Conservation (phyloP, 2,113 vertebrate species). For the Thymallus thymallus region DNA sequence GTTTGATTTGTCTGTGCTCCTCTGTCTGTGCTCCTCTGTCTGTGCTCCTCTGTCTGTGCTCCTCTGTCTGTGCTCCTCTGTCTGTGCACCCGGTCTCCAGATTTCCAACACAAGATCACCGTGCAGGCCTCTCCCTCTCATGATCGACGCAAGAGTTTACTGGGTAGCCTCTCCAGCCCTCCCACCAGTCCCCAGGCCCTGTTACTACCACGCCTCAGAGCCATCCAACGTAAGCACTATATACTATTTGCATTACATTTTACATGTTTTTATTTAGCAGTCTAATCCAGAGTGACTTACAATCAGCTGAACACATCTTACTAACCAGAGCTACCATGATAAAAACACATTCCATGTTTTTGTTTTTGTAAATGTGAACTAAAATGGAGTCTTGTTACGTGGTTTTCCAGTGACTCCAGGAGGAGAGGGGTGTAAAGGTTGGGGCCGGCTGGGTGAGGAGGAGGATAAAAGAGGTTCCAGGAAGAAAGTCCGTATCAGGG, state of each 20-base stretch:
- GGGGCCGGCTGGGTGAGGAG: slow-evolving; percentile 84
- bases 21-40: too few relatives aligned
- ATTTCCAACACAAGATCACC: slow-evolving; percentile 99
- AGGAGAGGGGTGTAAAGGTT: slow-evolving; percentile 80
- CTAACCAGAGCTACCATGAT: too few relatives aligned
- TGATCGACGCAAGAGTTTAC: slow-evolving; percentile 89
- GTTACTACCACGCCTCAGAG: slow-evolving; percentile 90
- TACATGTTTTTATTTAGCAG: too few relatives aligned
- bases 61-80: too few relatives aligned
- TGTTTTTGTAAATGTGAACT: neutral
- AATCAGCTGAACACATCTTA: too few relatives aligned
- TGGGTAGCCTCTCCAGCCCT: slow-evolving; percentile 87
- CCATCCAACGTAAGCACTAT: slow-evolving; percentile 76
- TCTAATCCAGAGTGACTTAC: too few relatives aligned
- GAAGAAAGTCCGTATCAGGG: slow-evolving; percentile 86
- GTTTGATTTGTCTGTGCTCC: neutral
- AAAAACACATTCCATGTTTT: too few relatives aligned
- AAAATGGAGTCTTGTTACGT: neutral
- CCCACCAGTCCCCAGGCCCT: slow-evolving; percentile 83
- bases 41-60: too few relatives aligned
- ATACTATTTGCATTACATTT: too few relatives aligned
- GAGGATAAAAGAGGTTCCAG: slow-evolving; percentile 88
- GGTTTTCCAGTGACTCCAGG: slow-evolving; percentile 82
- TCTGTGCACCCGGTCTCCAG: slow-evolving; percentile 59
- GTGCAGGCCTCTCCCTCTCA: slow-evolving; percentile 95